Conservation (phyloP, 2,888 invertebrate species). For the Apotomis turbidana region DNA sequence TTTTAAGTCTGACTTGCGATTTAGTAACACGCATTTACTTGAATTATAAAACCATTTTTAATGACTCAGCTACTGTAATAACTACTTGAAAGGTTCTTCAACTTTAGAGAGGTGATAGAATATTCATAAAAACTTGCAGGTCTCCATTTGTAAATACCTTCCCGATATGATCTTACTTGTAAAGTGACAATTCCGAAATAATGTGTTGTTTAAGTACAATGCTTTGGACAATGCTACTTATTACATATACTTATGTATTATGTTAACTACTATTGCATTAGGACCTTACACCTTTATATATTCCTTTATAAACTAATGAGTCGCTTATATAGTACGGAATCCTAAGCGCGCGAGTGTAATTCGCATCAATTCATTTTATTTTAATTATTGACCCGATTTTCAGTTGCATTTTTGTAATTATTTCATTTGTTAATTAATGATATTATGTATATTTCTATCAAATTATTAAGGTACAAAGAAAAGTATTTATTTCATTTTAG, state of each 20-base stretch:
- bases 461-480: constrained; percentile 72
- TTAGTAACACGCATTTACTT: background rate
- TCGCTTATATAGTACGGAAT: constrained; percentile 1
- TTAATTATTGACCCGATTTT: constrained; percentile 16
- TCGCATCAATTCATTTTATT: constrained; percentile 8
- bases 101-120: background rate
- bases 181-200: background rate
- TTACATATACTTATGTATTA: too few relatives aligned
- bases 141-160: background rate
- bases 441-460: constrained; percentile 60
- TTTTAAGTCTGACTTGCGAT: background rate
- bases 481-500: constrained; percentile 71
- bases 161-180: background rate
- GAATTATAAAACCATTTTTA: background rate
- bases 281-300: too few relatives aligned
- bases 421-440: constrained; percentile 53
- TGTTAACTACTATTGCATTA: too few relatives aligned
- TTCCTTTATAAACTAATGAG: background rate
- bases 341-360: constrained; percentile 17
- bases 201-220: background rate
- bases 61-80: background rate
- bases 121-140: background rate
- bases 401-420: constrained; percentile 39
- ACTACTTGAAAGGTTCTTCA: background rate
- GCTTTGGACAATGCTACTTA: background rate